These are phyloP conservation scores for Ctenopoma kingsleyae DNA, from an alignment of 2,797 vertebrate species.

Conservation along the genomic window DNA sequence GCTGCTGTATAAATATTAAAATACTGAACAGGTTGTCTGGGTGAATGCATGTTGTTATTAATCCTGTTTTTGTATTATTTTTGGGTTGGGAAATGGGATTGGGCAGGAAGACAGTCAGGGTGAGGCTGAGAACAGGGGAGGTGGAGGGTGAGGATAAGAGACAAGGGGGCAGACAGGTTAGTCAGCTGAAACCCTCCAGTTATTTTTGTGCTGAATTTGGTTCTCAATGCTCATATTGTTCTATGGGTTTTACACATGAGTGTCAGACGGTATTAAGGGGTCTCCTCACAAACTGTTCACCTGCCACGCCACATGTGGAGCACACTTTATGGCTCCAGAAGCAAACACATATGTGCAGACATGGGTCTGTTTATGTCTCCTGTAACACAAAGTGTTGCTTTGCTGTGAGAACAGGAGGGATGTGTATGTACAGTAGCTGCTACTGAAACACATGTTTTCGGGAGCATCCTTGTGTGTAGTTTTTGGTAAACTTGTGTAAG, in stretches of 20 bases:
- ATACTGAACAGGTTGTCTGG: conserved; percentile 41
- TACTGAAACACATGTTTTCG: background rate
- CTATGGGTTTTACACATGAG: conserved; percentile 62
- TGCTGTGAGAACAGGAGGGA: conserved; percentile 35
- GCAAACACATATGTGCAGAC: conserved; percentile 19
- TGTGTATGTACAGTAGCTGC: conserved; percentile 3
- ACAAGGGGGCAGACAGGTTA: conserved; percentile 22
- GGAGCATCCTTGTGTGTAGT: background rate
- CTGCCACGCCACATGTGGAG: conserved; percentile 17
- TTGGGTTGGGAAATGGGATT: conserved; percentile 40
- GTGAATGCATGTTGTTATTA: conserved; percentile 49
- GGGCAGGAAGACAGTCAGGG: conserved; percentile 23
- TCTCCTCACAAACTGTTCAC: conserved; percentile 45
- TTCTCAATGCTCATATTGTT: conserved; percentile 59
- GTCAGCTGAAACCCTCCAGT: conserved; percentile 33
- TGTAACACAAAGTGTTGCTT: conserved; percentile 30
- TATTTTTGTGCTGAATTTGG: conserved; percentile 49
- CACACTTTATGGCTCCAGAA: conserved; percentile 31
- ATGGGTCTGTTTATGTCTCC: conserved; percentile 38
- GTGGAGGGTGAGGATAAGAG: conserved; percentile 3
- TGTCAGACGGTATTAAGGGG: conserved; percentile 58
- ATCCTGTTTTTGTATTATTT: conserved; percentile 69
- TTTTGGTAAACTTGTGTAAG: background rate
- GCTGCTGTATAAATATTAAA: conserved; percentile 61
- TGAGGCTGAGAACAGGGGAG: conserved; percentile 25